Percentiles rank a stretch among this genome's conserved stretches.
These are phyloP conservation scores for Epizoanthus ramosus DNA, from an alignment of 92 coral and sea anemone genomes.

Conservation along the genomic window DNA sequence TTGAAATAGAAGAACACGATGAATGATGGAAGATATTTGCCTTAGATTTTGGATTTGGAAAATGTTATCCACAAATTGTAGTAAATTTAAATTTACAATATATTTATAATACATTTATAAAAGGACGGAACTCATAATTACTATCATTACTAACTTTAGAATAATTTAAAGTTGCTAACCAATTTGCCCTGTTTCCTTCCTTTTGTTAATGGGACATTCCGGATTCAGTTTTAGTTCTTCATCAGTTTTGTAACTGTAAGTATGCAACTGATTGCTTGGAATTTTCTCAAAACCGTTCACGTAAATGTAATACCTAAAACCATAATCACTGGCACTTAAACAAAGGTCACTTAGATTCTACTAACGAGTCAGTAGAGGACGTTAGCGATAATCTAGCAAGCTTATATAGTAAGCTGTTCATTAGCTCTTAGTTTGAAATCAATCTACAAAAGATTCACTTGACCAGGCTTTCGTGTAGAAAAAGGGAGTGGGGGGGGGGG, in stretches of 20 bases:
- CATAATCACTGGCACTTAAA: background rate
- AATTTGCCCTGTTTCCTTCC: constrained; percentile 10
- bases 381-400: background rate
- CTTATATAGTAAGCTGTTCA: too few relatives aligned
- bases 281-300: constrained; percentile 9
- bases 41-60: too few relatives aligned
- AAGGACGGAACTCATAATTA: background rate
- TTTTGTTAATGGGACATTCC: constrained; percentile 29
- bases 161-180: constrained; percentile 2
- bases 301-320: background rate
- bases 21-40: too few relatives aligned
- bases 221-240: constrained; percentile 44
- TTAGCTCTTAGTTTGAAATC: too few relatives aligned
- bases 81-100: too few relatives aligned
- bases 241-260: constrained; percentile 45
- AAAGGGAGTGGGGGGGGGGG: too few relatives aligned
- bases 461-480: too few relatives aligned
- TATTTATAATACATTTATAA: too few relatives aligned
- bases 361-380: background rate
- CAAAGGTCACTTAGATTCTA: background rate
- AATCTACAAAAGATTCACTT: too few relatives aligned
- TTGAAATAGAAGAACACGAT: too few relatives aligned
- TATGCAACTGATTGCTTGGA: background rate
- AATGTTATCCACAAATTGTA: too few relatives aligned
- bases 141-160: background rate